phyloP scores from a whole-genome alignment of 2,888 invertebrate genomes.

The Chrysolina americana region DNA sequence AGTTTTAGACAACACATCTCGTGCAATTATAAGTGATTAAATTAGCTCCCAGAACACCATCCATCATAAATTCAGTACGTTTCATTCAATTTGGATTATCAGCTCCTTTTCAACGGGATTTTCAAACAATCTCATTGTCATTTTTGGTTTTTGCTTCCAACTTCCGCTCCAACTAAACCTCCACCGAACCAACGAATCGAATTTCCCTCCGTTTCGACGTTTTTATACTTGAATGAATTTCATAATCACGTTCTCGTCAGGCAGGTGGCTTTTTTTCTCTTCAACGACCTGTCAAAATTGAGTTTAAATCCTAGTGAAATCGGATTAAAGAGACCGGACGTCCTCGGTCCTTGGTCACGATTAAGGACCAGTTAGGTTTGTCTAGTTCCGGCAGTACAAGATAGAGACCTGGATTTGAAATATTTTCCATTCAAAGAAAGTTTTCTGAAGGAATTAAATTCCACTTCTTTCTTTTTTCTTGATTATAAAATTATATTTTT shows the following conservation, averaged over 20 bases:
- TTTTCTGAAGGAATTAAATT: too few species aligned
- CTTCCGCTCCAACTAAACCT: not conserved
- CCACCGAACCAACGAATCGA: not conserved
- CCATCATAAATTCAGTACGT: too few species aligned
- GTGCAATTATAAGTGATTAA: too few species aligned
- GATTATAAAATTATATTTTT: too few species aligned
- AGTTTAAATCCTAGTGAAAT: conserved; percentile 20
- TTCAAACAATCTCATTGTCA: not conserved
- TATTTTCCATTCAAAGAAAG: too few species aligned
- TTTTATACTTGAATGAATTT: not conserved
- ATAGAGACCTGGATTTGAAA: too few species aligned
- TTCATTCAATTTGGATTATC: too few species aligned
- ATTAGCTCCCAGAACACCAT: too few species aligned
- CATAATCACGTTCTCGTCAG: not conserved
- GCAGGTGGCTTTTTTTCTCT: not conserved
- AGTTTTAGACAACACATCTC: too few species aligned
- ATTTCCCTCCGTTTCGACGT: not conserved
- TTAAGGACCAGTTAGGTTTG: conserved; percentile 36
- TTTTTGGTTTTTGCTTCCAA: not conserved
- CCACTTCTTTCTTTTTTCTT: too few species aligned
- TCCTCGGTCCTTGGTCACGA: conserved; percentile 36
- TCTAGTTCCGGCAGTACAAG: not conserved
- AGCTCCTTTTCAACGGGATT: too few species aligned
- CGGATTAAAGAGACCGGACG: conserved; percentile 52
- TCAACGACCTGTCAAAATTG: not conserved